Evolutionary conservation across 2,797 vertebrate species (phyloP).

Genomic region (Fundulus diaphanus): DNA sequence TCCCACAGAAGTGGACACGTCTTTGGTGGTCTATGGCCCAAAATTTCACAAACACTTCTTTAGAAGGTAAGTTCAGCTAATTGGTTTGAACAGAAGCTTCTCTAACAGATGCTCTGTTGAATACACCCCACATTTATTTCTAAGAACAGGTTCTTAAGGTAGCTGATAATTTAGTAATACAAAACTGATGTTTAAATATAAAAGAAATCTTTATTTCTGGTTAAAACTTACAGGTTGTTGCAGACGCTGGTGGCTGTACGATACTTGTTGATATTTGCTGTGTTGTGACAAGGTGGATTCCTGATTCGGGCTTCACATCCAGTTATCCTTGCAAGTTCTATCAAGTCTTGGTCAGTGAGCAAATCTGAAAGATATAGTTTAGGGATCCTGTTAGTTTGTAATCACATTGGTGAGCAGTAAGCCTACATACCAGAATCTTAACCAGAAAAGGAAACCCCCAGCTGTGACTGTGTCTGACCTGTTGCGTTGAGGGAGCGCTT

Average conservation of each 20-base stretch:
- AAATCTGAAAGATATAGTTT: conserved; percentile 76
- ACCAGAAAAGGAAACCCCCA: conserved; percentile 2
- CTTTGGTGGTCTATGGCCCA: conserved; percentile 13
- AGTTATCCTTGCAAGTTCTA: conserved; percentile 71
- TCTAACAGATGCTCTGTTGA: not conserved
- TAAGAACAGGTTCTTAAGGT: not conserved
- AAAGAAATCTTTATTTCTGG: not conserved
- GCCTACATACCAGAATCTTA: not conserved
- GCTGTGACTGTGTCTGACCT: conserved; percentile 68
- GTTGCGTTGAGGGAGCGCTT: conserved; percentile 87
- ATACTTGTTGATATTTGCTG: conserved; percentile 71
- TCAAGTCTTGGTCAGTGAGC: conserved; percentile 78
- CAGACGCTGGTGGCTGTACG: conserved; percentile 85
- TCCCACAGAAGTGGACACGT: conserved; percentile 25
- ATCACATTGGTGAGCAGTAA: not conserved
- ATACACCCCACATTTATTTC: not conserved
- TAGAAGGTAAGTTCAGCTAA: not conserved
- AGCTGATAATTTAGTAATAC: not conserved
- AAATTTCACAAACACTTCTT: conserved; percentile 45
- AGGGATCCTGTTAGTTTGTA: not conserved
- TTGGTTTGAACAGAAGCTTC: not conserved
- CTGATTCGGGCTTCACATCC: conserved; percentile 80
- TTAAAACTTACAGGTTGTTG: conserved; percentile 86
- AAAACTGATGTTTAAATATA: not conserved
- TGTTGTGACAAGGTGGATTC: conserved; percentile 56